Conservation (phyloP, 2,797 vertebrate genomes). For the Sternotherus odoratus region DNA sequence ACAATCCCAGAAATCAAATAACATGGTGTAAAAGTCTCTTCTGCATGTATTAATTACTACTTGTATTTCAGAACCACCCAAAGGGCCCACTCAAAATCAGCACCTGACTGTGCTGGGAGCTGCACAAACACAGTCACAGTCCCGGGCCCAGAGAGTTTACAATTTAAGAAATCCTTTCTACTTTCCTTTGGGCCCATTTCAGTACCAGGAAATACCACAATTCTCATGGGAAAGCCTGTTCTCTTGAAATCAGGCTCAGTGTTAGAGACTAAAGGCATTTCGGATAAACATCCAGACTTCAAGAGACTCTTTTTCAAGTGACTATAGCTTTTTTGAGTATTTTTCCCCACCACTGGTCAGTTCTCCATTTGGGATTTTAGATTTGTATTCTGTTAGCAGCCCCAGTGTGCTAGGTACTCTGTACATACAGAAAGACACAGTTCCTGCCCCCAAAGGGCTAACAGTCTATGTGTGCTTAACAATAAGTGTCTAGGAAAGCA, state of each 20-base stretch:
- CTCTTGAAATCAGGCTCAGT: neutral
- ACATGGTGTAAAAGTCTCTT: neutral
- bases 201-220: neutral
- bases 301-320: neutral
- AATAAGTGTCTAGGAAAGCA: neutral
- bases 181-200: neutral
- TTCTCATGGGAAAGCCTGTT: neutral
- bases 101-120: neutral
- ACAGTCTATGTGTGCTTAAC: neutral
- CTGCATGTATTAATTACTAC: neutral
- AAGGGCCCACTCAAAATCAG: neutral
- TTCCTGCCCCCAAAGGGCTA: neutral
- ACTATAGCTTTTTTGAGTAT: neutral
- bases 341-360: neutral
- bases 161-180: neutral
- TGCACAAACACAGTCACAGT: neutral
- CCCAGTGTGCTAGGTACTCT: neutral
- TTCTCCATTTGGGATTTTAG: neutral
- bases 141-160: neutral
- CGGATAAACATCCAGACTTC: neutral
- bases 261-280: neutral
- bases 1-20: neutral
- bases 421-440: neutral
- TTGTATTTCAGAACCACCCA: neutral
- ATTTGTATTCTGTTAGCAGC: neutral